Percentiles rank a stretch among this genome's conserved stretches.
phyloP scores from a whole-genome alignment of 2,113 vertebrate species.

The Fregetta grallaria region DNA sequence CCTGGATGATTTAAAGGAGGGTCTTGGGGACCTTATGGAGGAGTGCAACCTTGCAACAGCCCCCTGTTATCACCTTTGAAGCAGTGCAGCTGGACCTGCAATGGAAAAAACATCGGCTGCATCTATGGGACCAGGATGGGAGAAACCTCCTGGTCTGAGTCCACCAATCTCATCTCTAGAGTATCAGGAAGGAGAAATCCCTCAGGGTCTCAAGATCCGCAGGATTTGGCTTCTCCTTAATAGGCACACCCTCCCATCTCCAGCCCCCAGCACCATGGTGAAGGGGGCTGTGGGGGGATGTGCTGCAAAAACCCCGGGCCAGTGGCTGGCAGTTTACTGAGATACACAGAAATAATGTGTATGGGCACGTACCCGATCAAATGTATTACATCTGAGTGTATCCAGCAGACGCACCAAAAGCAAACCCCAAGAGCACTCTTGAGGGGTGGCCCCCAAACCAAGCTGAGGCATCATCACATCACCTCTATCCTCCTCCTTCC shows the following conservation, averaged over 20 bases:
- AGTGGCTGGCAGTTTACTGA: background rate
- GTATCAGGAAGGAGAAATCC: background rate
- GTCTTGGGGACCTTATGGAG: background rate
- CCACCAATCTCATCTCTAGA: background rate
- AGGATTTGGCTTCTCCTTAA: background rate
- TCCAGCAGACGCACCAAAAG: background rate
- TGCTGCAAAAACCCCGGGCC: background rate
- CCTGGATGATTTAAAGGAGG: background rate
- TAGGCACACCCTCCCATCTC: background rate
- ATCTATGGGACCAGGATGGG: background rate
- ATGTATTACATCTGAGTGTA: background rate
- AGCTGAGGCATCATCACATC: background rate
- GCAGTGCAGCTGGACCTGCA: background rate
- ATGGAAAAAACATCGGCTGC: background rate
- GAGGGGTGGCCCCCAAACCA: background rate
- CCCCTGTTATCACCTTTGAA: background rate
- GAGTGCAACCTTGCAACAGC: background rate
- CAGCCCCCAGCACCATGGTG: background rate
- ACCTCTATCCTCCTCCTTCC: background rate
- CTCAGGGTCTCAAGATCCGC: background rate
- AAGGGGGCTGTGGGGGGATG: no score
- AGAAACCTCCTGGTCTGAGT: background rate
- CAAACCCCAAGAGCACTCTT: background rate
- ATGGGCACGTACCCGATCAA: fast-evolving
- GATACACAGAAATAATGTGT: background rate